Conservation (phyloP, 2,888 invertebrate species). For the Caenorhabditis sp. region DNA sequence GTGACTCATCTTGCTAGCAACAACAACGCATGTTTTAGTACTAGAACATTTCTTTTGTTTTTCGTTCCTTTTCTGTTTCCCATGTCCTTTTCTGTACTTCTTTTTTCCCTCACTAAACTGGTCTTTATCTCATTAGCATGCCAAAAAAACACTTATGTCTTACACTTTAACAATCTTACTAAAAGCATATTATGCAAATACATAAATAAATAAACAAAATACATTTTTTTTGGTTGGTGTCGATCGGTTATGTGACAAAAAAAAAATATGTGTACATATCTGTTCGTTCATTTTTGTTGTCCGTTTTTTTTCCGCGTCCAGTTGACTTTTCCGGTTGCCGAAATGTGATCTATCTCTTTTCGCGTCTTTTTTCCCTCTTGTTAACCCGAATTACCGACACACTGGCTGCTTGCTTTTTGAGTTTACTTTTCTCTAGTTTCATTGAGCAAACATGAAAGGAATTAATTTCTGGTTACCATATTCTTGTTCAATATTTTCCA, state of each 20-base stretch:
- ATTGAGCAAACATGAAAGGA: neutral
- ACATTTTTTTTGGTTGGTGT: slow-evolving; percentile 12
- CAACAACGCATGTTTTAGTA: slow-evolving; percentile 3
- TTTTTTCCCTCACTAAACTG: slow-evolving; percentile 1
- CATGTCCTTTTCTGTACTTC: slow-evolving; percentile 7
- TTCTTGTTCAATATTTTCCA: neutral
- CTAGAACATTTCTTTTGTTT: slow-evolving; percentile 20
- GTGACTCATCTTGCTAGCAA: neutral
- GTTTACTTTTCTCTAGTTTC: neutral
- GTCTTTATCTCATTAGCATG: neutral
- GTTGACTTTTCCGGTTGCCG: slow-evolving; percentile 43
- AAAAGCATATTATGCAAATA: neutral
- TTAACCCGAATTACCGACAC: slow-evolving; percentile 28
- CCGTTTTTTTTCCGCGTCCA: slow-evolving; percentile 13
- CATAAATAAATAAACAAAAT: neutral
- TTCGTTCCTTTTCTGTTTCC: slow-evolving; percentile 8
- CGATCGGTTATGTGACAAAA: neutral
- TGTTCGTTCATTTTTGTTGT: slow-evolving; percentile 16
- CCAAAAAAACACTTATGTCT: neutral
- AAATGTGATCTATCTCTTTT: slow-evolving; percentile 36
- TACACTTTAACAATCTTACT: neutral
- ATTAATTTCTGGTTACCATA: neutral
- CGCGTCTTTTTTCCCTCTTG: slow-evolving; percentile 30
- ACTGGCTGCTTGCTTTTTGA: neutral
- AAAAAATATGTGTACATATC: slow-evolving; percentile 37